These are phyloP conservation scores for Halichoerus grypus DNA, from an alignment of 2,113 vertebrate genomes.

Conservation along the genomic window DNA sequence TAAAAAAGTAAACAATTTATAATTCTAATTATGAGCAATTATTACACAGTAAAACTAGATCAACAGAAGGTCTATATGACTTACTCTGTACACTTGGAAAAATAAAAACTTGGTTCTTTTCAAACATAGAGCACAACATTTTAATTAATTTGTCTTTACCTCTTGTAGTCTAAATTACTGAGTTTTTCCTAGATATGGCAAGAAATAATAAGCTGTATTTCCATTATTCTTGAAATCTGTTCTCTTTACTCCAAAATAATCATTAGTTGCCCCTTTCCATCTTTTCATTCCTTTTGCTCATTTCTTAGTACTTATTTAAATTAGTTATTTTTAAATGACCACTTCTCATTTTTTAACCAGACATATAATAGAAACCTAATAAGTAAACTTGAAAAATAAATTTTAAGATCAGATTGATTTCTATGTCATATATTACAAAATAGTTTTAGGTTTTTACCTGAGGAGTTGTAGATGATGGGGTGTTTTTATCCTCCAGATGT, in stretches of 20 bases:
- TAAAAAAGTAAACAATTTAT: background rate
- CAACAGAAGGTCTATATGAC: background rate
- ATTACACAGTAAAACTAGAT: constrained; percentile 42
- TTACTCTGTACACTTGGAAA: background rate
- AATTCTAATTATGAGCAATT: constrained; percentile 41
- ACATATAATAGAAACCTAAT: background rate
- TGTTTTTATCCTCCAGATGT: background rate
- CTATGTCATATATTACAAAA: constrained; percentile 13
- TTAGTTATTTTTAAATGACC: background rate
- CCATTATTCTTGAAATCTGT: background rate
- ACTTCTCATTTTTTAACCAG: constrained; percentile 41
- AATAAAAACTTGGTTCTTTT: background rate
- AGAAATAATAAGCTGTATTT: constrained; percentile 28
- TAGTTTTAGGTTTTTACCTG: constrained; percentile 68
- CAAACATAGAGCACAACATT: background rate
- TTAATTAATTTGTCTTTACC: constrained; percentile 10
- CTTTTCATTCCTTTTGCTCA: background rate
- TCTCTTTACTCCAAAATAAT: constrained; percentile 37
- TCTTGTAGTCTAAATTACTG: constrained; percentile 35
- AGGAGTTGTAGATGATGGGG: background rate
- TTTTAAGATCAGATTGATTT: background rate
- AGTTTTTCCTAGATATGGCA: constrained; percentile 23
- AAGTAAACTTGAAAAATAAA: constrained; percentile 43
- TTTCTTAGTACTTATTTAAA: constrained; percentile 46
- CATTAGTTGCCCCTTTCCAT: background rate